Percentiles rank a stretch among this genome's conserved stretches.
phyloP scores from a whole-genome alignment of 1,140 invertebrate species.

The Steinernema feltiae region DNA sequence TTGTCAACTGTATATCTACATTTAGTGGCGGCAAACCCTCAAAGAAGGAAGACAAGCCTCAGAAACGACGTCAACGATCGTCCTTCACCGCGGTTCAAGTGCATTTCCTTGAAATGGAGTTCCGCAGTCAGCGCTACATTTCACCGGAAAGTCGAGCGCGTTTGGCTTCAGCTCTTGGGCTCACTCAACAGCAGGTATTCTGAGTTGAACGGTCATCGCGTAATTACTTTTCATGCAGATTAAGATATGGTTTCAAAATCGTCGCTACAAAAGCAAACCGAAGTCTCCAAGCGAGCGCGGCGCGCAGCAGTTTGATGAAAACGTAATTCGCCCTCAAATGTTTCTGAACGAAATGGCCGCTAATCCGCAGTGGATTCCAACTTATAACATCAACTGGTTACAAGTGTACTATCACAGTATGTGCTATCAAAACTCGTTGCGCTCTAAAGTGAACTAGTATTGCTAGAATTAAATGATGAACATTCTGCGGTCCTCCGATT shows the following conservation, averaged over 20 bases:
- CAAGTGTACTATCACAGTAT: not conserved
- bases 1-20: too few relatives aligned
- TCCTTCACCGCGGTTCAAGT: slow-evolving; percentile 26
- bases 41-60: not conserved
- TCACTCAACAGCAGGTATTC: slow-evolving; percentile 21
- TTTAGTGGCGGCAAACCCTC: too few relatives aligned
- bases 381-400: not conserved
- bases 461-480: not conserved
- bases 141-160: slow-evolving; percentile 14
- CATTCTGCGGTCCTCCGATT: not conserved
- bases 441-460: not conserved
- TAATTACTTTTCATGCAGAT: not conserved
- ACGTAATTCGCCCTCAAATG: not conserved
- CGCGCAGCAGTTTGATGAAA: not conserved
- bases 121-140: slow-evolving; percentile 18
- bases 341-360: not conserved
- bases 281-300: not conserved
- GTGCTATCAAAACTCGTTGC: not conserved
- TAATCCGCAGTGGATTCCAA: not conserved
- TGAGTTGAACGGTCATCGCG: not conserved
- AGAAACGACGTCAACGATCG: slow-evolving; percentile 19
- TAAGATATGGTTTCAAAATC: slow-evolving; percentile 1
- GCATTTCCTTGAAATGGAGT: slow-evolving; percentile 25
- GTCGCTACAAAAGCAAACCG: not conserved
- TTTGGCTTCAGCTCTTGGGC: slow-evolving; percentile 17